Evolutionary conservation across 92 coral and sea anemone species (phyloP).

Genomic region (Epizoanthus ramosus): DNA sequence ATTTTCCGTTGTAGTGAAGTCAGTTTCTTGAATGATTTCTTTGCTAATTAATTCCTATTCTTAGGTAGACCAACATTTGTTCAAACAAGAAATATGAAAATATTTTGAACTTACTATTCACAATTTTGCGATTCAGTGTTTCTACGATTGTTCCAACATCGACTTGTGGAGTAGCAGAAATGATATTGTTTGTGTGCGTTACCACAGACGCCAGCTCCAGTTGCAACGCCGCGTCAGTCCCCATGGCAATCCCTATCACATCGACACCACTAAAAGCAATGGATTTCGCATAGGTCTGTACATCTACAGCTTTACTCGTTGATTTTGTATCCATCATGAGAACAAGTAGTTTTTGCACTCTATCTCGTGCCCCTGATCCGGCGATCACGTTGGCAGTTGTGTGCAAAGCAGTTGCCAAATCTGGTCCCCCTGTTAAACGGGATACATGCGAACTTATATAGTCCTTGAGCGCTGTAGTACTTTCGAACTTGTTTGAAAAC

Average conservation of each 20-base stretch:
- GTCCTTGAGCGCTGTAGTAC: not conserved
- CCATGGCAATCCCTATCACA: slow-evolving; percentile 18
- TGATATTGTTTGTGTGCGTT: slow-evolving; percentile 2
- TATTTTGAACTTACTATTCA: slow-evolving; percentile 20
- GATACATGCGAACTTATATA: slow-evolving; percentile 1
- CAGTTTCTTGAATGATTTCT: too few species aligned
- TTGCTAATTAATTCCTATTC: too few species aligned
- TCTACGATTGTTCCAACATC: not conserved
- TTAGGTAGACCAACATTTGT: too few species aligned
- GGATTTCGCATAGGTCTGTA: not conserved
- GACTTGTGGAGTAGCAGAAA: not conserved
- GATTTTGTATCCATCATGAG: slow-evolving; percentile 25
- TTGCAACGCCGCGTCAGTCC: not conserved
- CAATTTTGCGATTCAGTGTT: not conserved
- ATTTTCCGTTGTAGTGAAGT: too few species aligned
- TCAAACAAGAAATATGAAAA: too few species aligned
- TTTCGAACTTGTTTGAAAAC: slow-evolving; percentile 17
- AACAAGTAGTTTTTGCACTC: not conserved
- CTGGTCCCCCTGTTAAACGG: slow-evolving; percentile 18
- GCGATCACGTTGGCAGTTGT: not conserved
- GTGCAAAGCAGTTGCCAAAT: not conserved
- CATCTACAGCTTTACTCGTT: not conserved
- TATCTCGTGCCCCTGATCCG: slow-evolving; percentile 10
- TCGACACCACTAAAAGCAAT: slow-evolving; percentile 19
- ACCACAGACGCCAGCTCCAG: not conserved